These are phyloP conservation scores for Enteromius trimaculatus DNA, from an alignment of 2,797 vertebrate genomes.

Conservation along the genomic window DNA sequence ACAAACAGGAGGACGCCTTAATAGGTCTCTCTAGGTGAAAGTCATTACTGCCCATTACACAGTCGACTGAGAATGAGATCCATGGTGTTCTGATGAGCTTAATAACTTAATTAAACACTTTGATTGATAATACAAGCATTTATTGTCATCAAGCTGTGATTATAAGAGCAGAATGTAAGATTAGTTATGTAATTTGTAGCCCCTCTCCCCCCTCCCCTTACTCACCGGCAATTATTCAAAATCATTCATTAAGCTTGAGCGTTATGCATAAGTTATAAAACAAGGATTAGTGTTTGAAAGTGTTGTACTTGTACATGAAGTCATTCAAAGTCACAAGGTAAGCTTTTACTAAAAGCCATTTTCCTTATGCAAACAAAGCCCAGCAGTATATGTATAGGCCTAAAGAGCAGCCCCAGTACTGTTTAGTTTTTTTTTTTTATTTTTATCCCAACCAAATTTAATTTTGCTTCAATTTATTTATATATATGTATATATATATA, in stretches of 20 bases:
- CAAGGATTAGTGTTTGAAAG: slow-evolving; percentile 4
- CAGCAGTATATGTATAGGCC: background rate
- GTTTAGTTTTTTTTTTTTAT: too few species aligned
- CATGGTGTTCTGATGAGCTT: slow-evolving; percentile 40
- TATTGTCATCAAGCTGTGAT: slow-evolving; percentile 52
- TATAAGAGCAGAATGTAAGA: slow-evolving; percentile 44
- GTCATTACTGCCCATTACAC: slow-evolving; percentile 53
- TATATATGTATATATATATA: too few species aligned
- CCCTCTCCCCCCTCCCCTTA: background rate
- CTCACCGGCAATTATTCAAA: slow-evolving; percentile 37
- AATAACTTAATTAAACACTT: slow-evolving; percentile 51
- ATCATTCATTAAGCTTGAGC: slow-evolving; percentile 20
- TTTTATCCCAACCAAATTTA: too few species aligned
- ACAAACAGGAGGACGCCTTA: slow-evolving; percentile 40
- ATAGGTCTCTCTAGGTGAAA: slow-evolving; percentile 52
- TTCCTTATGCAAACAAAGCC: background rate
- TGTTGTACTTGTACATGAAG: slow-evolving; percentile 13
- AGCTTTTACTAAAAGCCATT: slow-evolving; percentile 1
- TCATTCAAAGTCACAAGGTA: slow-evolving; percentile 31
- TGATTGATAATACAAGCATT: slow-evolving; percentile 52
- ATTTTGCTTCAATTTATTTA: too few species aligned
- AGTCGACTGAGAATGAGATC: slow-evolving; percentile 46
- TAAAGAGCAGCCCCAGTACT: too few species aligned
- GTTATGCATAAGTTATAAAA: background rate
- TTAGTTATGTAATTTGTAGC: slow-evolving; percentile 13